Evolutionary conservation across 1,140 invertebrate genomes (phyloP), one percentile per base, ranked within the genome.

Genomic region (Battus philenor): DNA sequence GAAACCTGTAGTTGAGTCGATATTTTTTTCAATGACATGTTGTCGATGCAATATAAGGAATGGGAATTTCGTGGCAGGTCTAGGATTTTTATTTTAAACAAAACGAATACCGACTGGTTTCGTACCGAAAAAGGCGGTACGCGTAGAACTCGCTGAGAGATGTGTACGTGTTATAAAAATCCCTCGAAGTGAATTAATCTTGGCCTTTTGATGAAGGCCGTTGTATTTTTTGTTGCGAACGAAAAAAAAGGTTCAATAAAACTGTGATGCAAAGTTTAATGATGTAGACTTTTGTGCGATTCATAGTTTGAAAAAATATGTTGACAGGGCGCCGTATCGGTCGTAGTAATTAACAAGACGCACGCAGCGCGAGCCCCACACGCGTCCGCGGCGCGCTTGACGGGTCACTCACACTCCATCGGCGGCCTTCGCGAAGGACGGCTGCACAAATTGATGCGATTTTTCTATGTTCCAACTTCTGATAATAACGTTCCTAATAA

Each of bases 381-480:
- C 66, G 73, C 53, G 54, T 57, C 59, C 50, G 61, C 55, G 63
- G 59, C 62, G 57, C 56, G 44, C 47, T 56, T 72, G 69, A 73
- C 71, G 64, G 79, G 76, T 80, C 76, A 80, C 70, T 80, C 76
- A 83, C 77, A 68, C 67, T 38, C 46, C 38, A 33, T 63, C 62
- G 60, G 64, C 74, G 76, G 73, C 79, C 79, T 83, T 81, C 67
- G 60, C 52, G 66, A 80, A 81, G 79, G 79, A 77, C 79, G 73
- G 22, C 44, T 51, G 46, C 54, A 52, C 44, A 33, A n/a, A 62
- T 57, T 56, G 53, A 48, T 61, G 63, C 47, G 58, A 59, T 46
- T 63, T 60, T 59, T 39, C 38, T 49, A 60, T 59, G 58, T 45
- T 34, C 16, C 6, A 18, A 32, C n/a, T 0, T 6, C 0, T 34